Percentiles rank a stretch among this genome's conserved stretches.
Evolutionary conservation across 2,797 vertebrate genomes (phyloP).

Genomic region (Phrynocephalus vlangalii): DNA sequence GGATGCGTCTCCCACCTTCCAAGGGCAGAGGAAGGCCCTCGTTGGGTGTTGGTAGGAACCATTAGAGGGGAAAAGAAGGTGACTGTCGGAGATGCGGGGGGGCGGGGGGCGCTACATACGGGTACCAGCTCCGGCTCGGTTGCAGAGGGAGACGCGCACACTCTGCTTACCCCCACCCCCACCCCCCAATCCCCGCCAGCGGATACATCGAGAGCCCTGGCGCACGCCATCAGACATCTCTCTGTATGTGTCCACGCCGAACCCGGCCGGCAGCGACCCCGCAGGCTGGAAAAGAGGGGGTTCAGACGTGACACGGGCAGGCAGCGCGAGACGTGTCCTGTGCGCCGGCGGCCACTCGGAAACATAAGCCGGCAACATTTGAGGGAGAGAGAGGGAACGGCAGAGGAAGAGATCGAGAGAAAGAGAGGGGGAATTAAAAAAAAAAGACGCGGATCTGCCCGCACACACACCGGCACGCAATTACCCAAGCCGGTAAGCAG

Average conservation of each 20-base stretch:
- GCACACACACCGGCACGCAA: too few relatives aligned
- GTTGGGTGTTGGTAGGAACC: slow-evolving; percentile 76
- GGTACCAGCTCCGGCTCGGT: slow-evolving; percentile 62
- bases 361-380: not conserved
- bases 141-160: not conserved
- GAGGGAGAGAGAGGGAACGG: too few relatives aligned
- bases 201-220: not conserved
- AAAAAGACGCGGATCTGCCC: too few relatives aligned
- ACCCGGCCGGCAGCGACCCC: not conserved
- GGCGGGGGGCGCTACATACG: slow-evolving; percentile 66
- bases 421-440: too few relatives aligned
- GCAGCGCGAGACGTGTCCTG: too few relatives aligned
- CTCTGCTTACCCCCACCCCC: too few relatives aligned
- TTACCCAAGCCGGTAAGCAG: too few relatives aligned
- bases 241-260: too few relatives aligned
- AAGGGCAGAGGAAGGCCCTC: slow-evolving; percentile 38
- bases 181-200: not conserved
- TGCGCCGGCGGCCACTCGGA: not conserved
- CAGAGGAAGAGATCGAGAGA: not conserved
- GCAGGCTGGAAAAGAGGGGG: not conserved
- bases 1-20: slow-evolving; percentile 44
- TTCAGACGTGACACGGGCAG: not conserved
- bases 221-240: not conserved
- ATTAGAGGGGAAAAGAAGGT: slow-evolving; percentile 65
- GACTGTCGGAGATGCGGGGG: slow-evolving; percentile 59